Evolutionary conservation across 2,797 vertebrate genomes (phyloP).

Genomic region (Erethizon dorsatum): DNA sequence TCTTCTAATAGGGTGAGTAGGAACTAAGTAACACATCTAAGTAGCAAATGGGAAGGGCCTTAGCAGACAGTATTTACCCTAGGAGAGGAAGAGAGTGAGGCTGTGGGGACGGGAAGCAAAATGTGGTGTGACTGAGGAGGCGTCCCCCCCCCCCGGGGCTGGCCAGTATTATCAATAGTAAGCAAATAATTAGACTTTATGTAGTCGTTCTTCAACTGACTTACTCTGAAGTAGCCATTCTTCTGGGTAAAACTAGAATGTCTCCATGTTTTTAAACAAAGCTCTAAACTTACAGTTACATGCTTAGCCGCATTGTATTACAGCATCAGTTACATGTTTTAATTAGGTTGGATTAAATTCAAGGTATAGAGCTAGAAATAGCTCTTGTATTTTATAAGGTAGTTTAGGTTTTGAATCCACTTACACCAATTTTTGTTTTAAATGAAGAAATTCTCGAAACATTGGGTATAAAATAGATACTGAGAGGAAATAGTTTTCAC

Average conservation of each 20-base stretch:
- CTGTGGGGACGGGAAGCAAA: background rate
- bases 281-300: background rate
- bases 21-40: background rate
- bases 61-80: background rate
- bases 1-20: background rate
- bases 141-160: background rate
- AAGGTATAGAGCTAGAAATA: background rate
- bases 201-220: background rate
- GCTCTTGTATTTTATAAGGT: constrained; percentile 41
- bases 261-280: background rate
- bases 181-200: background rate
- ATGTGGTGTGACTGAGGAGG: background rate
- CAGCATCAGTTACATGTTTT: constrained; percentile 24
- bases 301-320: background rate
- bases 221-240: background rate
- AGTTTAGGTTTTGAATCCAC: constrained; percentile 1
- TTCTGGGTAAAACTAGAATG: background rate
- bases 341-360: constrained; percentile 58
- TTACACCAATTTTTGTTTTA: background rate
- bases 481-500: background rate
- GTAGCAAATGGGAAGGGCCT: background rate
- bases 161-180: background rate
- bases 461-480: constrained; percentile 1
- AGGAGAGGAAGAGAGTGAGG: background rate
- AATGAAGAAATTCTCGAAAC: background rate